Evolutionary conservation across 2,888 invertebrate genomes (phyloP), one percentile per base, ranked within the genome.

Genomic region (Mactromeris polynyma): DNA sequence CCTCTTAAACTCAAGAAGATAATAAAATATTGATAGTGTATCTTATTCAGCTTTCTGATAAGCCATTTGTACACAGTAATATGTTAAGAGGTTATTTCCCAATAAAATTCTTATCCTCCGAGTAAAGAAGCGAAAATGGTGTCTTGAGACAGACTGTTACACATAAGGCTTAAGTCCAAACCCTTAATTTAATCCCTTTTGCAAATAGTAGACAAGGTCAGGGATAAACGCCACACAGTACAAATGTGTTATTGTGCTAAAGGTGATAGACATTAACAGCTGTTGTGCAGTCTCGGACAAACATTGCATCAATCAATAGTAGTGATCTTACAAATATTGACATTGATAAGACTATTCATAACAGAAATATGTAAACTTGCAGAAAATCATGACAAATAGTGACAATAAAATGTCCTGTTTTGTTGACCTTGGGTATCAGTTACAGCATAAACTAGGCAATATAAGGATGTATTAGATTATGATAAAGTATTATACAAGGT

Each of bases 241-340:
- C 73, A 73, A 73, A 73, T 73, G 73, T 73, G 33, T 73, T 73
- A 73, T 73, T 73, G 73, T 73, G 33, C 36, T 36, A 73, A 73
- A 33, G 46, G 79, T 42, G 46, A 79, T 79, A 79, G 46, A 42
- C 79, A 40, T 31, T 14, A 40, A 26, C 40, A 79, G 42, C 31
- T 42, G 46, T 79, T 42, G 79, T 79, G 46, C 79, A 79, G 79
- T n/a, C 79, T 14, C 36, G 33, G 33, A 73, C 73, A 73, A 73
- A 73, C 73, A 73, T 73, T 73, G 73, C 73, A 73, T 73, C 73
- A 36, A 73, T 73, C 36, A 19, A 73, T 73, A 79, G 14, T 26
- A 26, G 42, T 77, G 46, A 83, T 83, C 78, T 36, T n/a, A 21
- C 51, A 77, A 84, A 84, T 78, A 84, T 84, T 84, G 38, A 84